Conservation (phyloP, 2,888 invertebrate species). For the Camponotus fellah region DNA sequence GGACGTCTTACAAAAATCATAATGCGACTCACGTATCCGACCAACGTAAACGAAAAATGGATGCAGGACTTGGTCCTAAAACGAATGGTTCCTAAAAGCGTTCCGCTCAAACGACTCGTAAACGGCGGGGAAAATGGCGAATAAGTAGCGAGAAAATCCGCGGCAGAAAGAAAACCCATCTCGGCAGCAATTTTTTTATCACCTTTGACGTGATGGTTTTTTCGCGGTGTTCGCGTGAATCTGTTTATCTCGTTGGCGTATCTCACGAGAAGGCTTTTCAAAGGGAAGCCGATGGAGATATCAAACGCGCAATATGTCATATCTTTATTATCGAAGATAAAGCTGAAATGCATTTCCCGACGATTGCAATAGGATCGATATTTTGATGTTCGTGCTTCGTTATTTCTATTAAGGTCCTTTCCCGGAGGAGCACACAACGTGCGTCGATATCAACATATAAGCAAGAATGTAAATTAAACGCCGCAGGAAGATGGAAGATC, state of each 20-base stretch:
- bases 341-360: not conserved
- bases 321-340: not conserved
- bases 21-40: slow-evolving; percentile 17
- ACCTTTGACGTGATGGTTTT: not conserved
- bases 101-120: slow-evolving; percentile 64
- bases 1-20: slow-evolving; percentile 14
- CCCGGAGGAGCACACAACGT: not conserved
- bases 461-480: slow-evolving; percentile 20
- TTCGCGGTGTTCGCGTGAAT: not conserved
- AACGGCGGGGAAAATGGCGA: slow-evolving; percentile 52
- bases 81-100: slow-evolving; percentile 52
- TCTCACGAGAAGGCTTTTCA: not conserved
- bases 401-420: slow-evolving; percentile 18
- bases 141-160: slow-evolving; percentile 9
- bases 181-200: slow-evolving; percentile 18
- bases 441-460: not conserved
- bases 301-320: not conserved
- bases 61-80: slow-evolving; percentile 24
- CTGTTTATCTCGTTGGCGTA: not conserved
- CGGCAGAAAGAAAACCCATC: not conserved
- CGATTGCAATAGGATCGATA: not conserved
- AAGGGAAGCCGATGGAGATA: not conserved
- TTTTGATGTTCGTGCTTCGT: not conserved
- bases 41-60: slow-evolving; percentile 23
- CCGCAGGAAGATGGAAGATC: slow-evolving; percentile 24